These are phyloP conservation scores for Tamias sibiricus DNA, from an alignment of 2,113 vertebrate species.

Conservation along the genomic window DNA sequence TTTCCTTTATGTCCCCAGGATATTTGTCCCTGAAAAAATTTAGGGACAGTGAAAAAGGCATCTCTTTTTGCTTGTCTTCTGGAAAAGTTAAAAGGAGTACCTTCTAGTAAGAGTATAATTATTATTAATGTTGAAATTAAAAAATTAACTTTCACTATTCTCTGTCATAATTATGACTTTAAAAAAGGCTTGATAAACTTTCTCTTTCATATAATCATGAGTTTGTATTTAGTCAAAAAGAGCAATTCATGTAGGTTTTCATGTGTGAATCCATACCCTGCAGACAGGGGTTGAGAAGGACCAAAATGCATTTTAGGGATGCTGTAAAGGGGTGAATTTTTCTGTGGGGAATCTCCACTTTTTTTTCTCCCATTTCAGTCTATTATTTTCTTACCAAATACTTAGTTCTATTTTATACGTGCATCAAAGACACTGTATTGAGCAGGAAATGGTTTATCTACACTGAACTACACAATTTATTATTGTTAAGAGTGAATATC, in stretches of 20 bases:
- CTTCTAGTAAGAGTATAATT: not conserved
- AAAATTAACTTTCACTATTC: not conserved
- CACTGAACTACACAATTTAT: accelerated
- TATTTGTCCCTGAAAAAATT: slow-evolving; percentile 1
- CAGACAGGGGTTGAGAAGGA: not conserved
- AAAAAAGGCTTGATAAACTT: not conserved
- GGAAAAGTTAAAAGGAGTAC: not conserved
- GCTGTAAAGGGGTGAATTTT: not conserved
- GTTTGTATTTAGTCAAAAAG: not conserved
- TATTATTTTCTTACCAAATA: not conserved
- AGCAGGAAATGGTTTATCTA: not conserved
- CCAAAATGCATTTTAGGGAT: not conserved
- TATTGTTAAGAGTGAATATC: not conserved
- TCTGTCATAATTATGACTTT: not conserved
- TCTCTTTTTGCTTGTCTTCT: not conserved
- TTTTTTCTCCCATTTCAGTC: not conserved
- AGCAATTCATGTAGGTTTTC: not conserved
- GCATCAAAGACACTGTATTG: not conserved
- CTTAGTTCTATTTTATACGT: not conserved
- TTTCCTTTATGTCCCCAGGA: slow-evolving; percentile 43
- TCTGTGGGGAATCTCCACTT: not conserved
- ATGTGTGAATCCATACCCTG: not conserved
- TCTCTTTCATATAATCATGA: not conserved
- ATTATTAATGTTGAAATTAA: slow-evolving; percentile 27
- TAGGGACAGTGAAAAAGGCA: not conserved